These are phyloP conservation scores for Blomia tropicalis DNA, from an alignment of 2,888 invertebrate genomes.

Conservation along the genomic window DNA sequence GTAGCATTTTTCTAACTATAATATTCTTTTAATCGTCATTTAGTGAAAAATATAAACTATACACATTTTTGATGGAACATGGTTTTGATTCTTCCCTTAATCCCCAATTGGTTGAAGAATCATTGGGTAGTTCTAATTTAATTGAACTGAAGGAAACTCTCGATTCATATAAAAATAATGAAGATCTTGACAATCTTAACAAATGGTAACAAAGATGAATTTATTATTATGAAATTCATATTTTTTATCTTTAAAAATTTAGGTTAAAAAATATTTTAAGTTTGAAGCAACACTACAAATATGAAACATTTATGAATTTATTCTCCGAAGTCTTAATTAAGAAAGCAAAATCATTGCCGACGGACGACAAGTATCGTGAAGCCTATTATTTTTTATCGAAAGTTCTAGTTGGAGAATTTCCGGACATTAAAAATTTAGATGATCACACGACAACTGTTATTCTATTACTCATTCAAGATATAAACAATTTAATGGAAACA, in stretches of 20 bases:
- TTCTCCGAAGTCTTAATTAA: neutral
- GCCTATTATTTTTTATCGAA: neutral
- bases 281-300: constrained; percentile 4
- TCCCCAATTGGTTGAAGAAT: neutral
- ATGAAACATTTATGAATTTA: neutral
- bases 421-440: neutral
- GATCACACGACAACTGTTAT: neutral
- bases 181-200: neutral
- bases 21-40: neutral
- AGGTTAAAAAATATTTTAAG: neutral
- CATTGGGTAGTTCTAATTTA: neutral
- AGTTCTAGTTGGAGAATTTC: neutral
- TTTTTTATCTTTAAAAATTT: neutral
- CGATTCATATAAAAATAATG: neutral
- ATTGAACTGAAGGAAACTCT: neutral
- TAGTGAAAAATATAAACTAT: neutral
- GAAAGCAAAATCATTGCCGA: neutral
- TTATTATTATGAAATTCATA: neutral
- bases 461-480: neutral
- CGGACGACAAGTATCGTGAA: neutral
- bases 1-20: neutral
- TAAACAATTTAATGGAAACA: neutral
- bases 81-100: neutral
- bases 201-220: neutral
- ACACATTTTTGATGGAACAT: neutral